Evolutionary conservation across 2,888 invertebrate species (phyloP), one percentile per base, ranked within the genome.

Genomic region (Ochropacha duplaris): DNA sequence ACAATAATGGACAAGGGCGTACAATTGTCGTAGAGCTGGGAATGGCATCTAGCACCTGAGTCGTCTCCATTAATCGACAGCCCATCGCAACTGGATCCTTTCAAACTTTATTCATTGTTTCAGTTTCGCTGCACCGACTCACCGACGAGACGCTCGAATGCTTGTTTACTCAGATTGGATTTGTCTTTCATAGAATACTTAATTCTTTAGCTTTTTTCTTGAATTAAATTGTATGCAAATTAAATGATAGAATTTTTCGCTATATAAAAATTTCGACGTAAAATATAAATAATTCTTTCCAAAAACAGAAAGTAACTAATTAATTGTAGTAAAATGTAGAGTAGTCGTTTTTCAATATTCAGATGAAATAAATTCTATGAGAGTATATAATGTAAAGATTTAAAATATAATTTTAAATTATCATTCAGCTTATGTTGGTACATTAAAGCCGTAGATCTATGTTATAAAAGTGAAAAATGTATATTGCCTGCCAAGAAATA

Each of bases 51-150:
- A 72, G 76, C 84, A 84, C 84, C 85, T 84, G 84, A 84, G 83
- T 77, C 78, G 66, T 59, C 65, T 74, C 68, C 69, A 79, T 83
- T 83, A 83, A 83, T 83, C 82, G 81, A 68, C 68, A 68, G 76
- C 74, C 79, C 74, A 73, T 76, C 51, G 52, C 52, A 31, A 76
- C 79, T 76, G 73, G 75, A 76, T 78, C 79, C 81, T 82, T 83
- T 86, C 81, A 84, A 89, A 89, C 84, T 89, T 87, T 84, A 82
- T 84, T 86, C 86, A 90, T 88, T 88, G 87, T 87, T 86, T 84
- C 81, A 83, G 81, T 80, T 75, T 79, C 77, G 71, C 78, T 84
- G 83, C 85, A 84, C 74, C 77, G 74, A 65, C 68, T 61, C 63
- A 62, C 59, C 61, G 68, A 50, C 50, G 49, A 55, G 11, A 34